Conservation (phyloP, 2,888 invertebrate genomes). For the Diaperis boleti region DNA sequence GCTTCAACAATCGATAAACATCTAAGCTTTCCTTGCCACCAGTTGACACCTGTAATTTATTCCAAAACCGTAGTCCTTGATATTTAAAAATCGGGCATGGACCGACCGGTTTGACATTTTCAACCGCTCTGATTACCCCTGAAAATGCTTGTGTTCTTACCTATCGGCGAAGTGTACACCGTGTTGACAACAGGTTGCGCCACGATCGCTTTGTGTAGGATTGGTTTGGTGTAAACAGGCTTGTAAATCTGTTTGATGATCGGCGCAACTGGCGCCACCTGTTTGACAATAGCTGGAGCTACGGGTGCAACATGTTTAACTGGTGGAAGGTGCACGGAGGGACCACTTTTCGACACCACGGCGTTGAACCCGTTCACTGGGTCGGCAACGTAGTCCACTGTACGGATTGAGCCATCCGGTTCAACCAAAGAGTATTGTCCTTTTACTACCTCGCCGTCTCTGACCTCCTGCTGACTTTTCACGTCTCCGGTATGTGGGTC, state of each 20-base stretch:
- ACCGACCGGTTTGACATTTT: slow-evolving; percentile 35
- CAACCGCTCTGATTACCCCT: slow-evolving; percentile 22
- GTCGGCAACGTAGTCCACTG: slow-evolving; percentile 70
- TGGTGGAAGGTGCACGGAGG: slow-evolving; percentile 65
- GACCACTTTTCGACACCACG: slow-evolving; percentile 62
- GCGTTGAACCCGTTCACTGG: slow-evolving; percentile 68
- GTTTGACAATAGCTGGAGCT: slow-evolving; percentile 55
- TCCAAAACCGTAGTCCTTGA: slow-evolving; percentile 19
- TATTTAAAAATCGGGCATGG: slow-evolving; percentile 25
- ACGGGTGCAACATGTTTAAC: slow-evolving; percentile 35
- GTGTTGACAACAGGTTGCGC: slow-evolving; percentile 57
- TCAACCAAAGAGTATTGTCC: slow-evolving; percentile 64
- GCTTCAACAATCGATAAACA: slow-evolving; percentile 8
- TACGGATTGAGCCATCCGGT: slow-evolving; percentile 66
- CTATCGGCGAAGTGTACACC: slow-evolving; percentile 50
- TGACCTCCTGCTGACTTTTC: slow-evolving; percentile 72
- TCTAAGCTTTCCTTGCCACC: slow-evolving; percentile 14
- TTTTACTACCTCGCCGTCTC: slow-evolving; percentile 73
- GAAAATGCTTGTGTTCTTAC: slow-evolving; percentile 43
- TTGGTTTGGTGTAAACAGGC: slow-evolving; percentile 48
- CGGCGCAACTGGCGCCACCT: slow-evolving; percentile 57
- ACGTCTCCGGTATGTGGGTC: slow-evolving; percentile 74
- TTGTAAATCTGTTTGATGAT: slow-evolving; percentile 54
- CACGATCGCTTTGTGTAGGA: slow-evolving; percentile 63
- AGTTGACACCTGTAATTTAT: slow-evolving; percentile 19